Evolutionary conservation across 2,797 vertebrate genomes (phyloP), one percentile per base, ranked within the genome.

Genomic region (Vespertilio murinus): DNA sequence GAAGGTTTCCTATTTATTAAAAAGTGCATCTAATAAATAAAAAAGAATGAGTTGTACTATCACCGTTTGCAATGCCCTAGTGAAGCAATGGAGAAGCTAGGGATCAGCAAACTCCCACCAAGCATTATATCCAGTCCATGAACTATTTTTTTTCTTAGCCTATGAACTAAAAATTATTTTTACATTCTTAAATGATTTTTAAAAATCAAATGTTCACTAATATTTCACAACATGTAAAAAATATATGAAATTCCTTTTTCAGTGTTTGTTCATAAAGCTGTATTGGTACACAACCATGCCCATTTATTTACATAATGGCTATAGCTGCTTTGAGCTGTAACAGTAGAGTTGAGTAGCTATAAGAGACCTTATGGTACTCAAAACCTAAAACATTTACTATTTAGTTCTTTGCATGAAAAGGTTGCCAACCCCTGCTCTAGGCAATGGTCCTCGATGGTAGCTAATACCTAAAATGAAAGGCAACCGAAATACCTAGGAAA

Each of bases 1-100:
- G 52, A 7, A 8, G 52, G 2, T 54, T 49, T 17, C 49, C 49
- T 73, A 14, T 54, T 71, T 91, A 49, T 56, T 61, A 23, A 89
- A 16, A 64, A 88, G 83, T 81, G 64, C 47, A 91, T 16, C 38
- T 85, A 92, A 64, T 94, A 95, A 81, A 64, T 92, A 30, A 83
- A 73, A 93, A 92, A 80, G n/a, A 65, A 9, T 67, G 13, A 87
- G 91, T 49, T 91, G 1, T 82, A 71, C 73, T 88, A 87, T 67
- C 47, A 77, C 14, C 61, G 35, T 73, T 79, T 77, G 2, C 59
- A 87, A 38, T 49, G 12, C 14, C 52, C 3, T 11, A 70, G 49
- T 74, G 61, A 93, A 78, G 65, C 67, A 56, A 59, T 14, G 4
- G 45, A 80, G 59, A 30, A 23, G 5, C 12, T 2, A 30, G 23